Base-by-base conservation (phyloP, 2,888 invertebrate genomes). In the Nomada fabriciana region DNA sequence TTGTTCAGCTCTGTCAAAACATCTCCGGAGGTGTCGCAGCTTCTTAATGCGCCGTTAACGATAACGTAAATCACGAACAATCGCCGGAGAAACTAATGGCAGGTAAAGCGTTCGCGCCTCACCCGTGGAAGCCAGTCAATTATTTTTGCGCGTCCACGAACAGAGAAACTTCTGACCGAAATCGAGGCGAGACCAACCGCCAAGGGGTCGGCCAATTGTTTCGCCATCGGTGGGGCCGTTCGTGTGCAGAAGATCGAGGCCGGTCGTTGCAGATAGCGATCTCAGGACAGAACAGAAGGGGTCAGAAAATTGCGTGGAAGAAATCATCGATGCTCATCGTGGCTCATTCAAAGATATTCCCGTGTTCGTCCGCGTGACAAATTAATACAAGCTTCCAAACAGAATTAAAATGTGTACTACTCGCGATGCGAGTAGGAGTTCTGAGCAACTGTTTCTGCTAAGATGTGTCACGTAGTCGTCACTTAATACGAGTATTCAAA, bases 1-100 rank as follows among this genome's bases (percentile, higher is more conserved):
- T 57, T 76, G 73, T 23, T 36, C 36, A 63, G 3, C 55, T 69
- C 76, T 82, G 85, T 85, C 83, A 79, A 86, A 86, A 81, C 76
- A 76, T 80, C 63, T 72, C 52, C 29, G 50, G 59, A 65, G 76
- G 81, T 83, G 82, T 82, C 83, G 83, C 84, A 60, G 82, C 65
- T 29, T 29, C 78, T 89, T 85, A 84, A 87, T 82, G 80, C 79
- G 60, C 23, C 65, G 84, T 80, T 83, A 87, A 89, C 80, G 81
- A 84, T 80, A 83, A 76, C 82, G 85, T 88, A 85, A 89, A 88
- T 87, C 86, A 86, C 74, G 68, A 25, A 23, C 53, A 67, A 57
- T 25, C 64, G 43, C 5, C 70, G 50, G 71, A 50, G 47, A 72
- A 79, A 81, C 50, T 78, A 82, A 80, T 78, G 76, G n/a, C 67